A percentile compares a stretch with the other conserved stretches of the same genome.
These are phyloP conservation scores for Alethe diademata DNA, from an alignment of 2,113 vertebrate genomes.

Conservation along the genomic window DNA sequence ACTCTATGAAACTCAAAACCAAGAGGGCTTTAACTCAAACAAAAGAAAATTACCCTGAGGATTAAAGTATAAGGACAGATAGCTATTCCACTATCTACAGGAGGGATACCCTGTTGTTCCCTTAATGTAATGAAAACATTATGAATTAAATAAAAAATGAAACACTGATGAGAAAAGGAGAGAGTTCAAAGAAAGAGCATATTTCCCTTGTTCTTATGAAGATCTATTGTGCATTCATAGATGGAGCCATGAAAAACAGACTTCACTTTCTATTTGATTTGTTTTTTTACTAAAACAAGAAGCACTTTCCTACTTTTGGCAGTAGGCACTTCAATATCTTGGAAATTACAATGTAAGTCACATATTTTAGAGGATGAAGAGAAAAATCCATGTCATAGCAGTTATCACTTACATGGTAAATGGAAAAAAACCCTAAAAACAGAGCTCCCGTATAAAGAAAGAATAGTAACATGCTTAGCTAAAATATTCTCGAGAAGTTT, in stretches of 20 bases:
- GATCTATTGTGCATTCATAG: conserved; percentile 19
- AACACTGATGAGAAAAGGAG: conserved; percentile 5
- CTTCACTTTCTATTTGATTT: neutral
- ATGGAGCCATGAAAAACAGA: conserved; percentile 35
- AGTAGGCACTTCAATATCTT: neutral
- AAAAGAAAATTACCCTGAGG: neutral
- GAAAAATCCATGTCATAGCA: neutral
- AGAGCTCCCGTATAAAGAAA: neutral
- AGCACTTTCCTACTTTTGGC: neutral
- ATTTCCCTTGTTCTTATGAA: conserved; percentile 34
- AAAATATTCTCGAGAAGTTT: neutral
- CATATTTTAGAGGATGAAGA: neutral
- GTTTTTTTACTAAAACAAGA: neutral
- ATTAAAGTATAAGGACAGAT: neutral
- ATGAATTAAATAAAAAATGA: conserved; percentile 51
- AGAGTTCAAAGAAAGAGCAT: conserved; percentile 58
- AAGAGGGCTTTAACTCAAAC: neutral
- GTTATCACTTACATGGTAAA: neutral
- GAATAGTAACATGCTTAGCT: neutral
- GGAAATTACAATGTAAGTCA: neutral
- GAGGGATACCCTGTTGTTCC: conserved; percentile 50
- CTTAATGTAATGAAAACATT: conserved; percentile 50
- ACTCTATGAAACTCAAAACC: neutral
- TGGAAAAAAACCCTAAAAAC: neutral
- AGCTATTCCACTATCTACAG: conserved; percentile 18